These are phyloP conservation scores for Eidolon helvum DNA, from an alignment of 2,113 vertebrate species.

Conservation along the genomic window DNA sequence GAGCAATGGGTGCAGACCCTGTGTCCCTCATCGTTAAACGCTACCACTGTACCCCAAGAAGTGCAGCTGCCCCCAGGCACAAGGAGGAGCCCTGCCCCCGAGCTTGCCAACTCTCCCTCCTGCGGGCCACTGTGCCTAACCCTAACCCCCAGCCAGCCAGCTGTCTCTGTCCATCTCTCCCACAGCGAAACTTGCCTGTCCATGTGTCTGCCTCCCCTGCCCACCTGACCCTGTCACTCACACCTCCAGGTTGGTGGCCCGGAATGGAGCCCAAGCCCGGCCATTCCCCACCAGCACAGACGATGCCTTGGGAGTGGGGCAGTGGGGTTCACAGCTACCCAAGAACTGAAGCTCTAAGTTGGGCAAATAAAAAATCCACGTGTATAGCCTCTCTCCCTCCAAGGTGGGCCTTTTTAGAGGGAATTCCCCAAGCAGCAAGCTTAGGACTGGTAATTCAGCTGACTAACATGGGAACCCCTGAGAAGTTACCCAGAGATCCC, in stretches of 20 bases:
- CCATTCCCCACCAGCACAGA: not conserved
- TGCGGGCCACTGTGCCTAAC: not conserved
- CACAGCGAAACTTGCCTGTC: slow-evolving; percentile 8
- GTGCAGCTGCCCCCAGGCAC: not conserved
- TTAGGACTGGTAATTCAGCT: not conserved
- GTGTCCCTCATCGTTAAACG: not conserved
- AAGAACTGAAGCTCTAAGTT: not conserved
- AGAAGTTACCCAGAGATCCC: not conserved
- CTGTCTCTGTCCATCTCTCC: slow-evolving; percentile 65
- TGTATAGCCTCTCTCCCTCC: not conserved
- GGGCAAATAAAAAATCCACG: not conserved
- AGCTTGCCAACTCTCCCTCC: not conserved
- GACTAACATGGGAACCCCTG: not conserved
- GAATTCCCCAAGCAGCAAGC: not conserved
- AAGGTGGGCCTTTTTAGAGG: not conserved
- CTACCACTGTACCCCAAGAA: not conserved
- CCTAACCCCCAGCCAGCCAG: slow-evolving; percentile 37
- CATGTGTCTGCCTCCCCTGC: not conserved
- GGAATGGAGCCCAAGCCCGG: not conserved
- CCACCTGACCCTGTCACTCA: slow-evolving; percentile 74
- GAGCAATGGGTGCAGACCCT: not conserved
- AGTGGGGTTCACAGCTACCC: not conserved
- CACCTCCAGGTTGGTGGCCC: not conserved
- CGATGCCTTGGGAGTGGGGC: not conserved
- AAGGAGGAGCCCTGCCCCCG: not conserved